A percentile compares a stretch with the other conserved stretches of the same genome.
Conservation (phyloP, 2,113 vertebrate species). For the Pangasianodon gigas region DNA sequence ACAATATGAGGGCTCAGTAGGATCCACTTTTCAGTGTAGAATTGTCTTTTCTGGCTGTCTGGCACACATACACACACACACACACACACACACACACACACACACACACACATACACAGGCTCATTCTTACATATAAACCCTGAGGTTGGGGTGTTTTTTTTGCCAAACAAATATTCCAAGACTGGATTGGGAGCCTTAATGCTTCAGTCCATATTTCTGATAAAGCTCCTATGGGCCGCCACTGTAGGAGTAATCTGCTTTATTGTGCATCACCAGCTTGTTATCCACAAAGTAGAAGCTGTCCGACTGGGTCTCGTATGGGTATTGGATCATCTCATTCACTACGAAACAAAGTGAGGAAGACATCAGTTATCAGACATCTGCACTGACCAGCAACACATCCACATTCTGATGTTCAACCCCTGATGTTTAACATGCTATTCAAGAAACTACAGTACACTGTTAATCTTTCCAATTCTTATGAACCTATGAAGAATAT, state of each 20-base stretch:
- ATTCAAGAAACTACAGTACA: neutral
- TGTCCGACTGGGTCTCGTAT: constrained; percentile 97
- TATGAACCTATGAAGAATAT: neutral
- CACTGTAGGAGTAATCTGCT: constrained; percentile 97
- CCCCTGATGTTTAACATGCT: neutral
- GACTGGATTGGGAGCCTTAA: constrained; percentile 31
- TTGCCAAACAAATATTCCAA: constrained; percentile 27
- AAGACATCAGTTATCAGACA: neutral
- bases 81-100: constrained; percentile 3
- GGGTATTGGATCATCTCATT: constrained; percentile 94
- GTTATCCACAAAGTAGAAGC: constrained; percentile 99
- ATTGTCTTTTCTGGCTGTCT: neutral
- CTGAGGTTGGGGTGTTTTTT: constrained; percentile 43
- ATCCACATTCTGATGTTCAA: neutral
- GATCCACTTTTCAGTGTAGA: neutral
- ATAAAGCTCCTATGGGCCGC: constrained; percentile 77
- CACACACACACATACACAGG: constrained; percentile 8
- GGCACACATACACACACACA: constrained; percentile 11
- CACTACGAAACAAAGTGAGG: constrained; percentile 73
- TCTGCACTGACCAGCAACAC: neutral
- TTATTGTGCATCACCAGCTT: constrained; percentile 99
- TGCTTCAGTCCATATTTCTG: constrained; percentile 60
- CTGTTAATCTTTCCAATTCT: neutral
- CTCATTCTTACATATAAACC: constrained; percentile 16
- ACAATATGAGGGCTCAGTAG: neutral